Base-by-base conservation (phyloP, 2,888 invertebrate species). In the Chloroclysta siterata region DNA sequence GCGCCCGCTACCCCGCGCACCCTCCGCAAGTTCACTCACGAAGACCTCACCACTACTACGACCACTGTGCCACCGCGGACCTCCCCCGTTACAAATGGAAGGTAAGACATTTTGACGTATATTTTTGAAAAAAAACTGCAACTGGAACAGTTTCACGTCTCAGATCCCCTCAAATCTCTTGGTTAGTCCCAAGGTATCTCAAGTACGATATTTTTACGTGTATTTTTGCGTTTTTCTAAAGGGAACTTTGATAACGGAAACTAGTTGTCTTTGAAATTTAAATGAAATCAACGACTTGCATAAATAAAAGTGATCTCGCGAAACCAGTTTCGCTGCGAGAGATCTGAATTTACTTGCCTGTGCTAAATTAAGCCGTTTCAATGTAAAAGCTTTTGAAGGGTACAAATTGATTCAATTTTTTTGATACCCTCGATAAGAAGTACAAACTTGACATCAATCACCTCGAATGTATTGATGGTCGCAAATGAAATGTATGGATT, bases 41-140 rank as follows among this genome's bases (percentile, higher is more conserved):
- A 93, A 66, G 87, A 90, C 69, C 77, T 89, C 71, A 90, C 86
- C 72, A 87, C 86, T 64, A 88, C 87, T 63, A 86, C 85, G 15
- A 84, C 80, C 17, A 54, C 71, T 29, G 65, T 77, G 6, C 79
- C 82, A 52, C 76, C 82, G 14, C 70, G 83, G 36, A 61, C 77
- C 5, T 81, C 89, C 57, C 86, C 90, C 55, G 71, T 84, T 66
- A 81, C 76, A 54, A 92, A 91, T 72, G 92, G 90, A 79, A 87
- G 89, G 92, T 90, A 42, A 55, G 22, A 5, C 33, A 6, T 33
- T 33, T 33, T 33, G 7, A 33, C 22, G 22, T 22, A 22, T 22
- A 22, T 22, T 22, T 22, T 22, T 22, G 22, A 22, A 22, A 22
- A 22, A 22, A 22, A 22, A 22, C 22, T 22, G 22, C 1, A 22